Percentiles rank a stretch among this genome's conserved stretches.
These are phyloP conservation scores for Auanema freiburgensis DNA, from an alignment of 2,888 invertebrate genomes.

Conservation along the genomic window DNA sequence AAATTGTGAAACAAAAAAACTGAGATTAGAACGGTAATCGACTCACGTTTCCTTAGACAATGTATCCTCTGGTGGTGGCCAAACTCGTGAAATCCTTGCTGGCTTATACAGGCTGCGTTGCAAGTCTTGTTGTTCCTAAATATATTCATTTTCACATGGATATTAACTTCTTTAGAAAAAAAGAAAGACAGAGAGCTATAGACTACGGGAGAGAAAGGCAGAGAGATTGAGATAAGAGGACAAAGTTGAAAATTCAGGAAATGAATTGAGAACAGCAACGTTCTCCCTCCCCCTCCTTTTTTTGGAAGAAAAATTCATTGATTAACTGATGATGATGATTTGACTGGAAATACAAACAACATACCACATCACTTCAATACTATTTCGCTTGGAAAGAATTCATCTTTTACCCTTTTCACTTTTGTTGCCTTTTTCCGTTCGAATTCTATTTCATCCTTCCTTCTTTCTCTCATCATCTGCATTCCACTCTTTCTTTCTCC, in stretches of 20 bases:
- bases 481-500: too few relatives aligned
- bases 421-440: too few relatives aligned
- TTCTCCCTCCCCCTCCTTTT: too few relatives aligned
- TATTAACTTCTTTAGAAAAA: not conserved
- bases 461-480: too few relatives aligned
- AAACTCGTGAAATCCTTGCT: conserved; percentile 48
- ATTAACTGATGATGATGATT: too few relatives aligned
- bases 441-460: too few relatives aligned
- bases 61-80: conserved; percentile 61
- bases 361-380: too few relatives aligned
- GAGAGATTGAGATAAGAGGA: not conserved
- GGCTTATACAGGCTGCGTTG: conserved; percentile 52
- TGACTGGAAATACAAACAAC: too few relatives aligned
- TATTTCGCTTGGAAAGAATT: too few relatives aligned
- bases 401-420: too few relatives aligned
- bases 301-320: too few relatives aligned
- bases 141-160: not conserved
- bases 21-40: not conserved
- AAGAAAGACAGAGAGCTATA: not conserved
- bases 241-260: conserved; percentile 2
- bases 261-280: not conserved
- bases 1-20: not conserved
- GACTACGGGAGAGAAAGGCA: not conserved
- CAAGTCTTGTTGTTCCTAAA: conserved; percentile 35
- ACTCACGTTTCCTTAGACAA: conserved; percentile 40